These are phyloP conservation scores for Cryptocheilus praepositus DNA, from an alignment of 2,888 invertebrate species.

Conservation along the genomic window DNA sequence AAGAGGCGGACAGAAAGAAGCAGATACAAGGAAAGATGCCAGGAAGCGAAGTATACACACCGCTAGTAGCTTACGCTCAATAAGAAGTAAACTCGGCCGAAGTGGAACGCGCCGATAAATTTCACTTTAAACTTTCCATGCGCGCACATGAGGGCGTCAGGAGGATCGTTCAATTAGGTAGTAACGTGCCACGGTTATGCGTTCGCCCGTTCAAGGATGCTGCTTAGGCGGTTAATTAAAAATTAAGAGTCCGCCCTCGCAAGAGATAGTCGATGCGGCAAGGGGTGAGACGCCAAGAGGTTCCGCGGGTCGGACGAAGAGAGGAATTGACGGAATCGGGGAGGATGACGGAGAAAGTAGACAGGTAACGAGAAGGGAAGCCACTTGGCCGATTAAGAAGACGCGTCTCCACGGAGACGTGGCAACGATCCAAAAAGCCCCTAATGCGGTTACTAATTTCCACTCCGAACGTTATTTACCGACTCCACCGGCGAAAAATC, in stretches of 20 bases:
- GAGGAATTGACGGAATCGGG: not conserved
- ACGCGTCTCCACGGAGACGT: slow-evolving; percentile 29
- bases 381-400: slow-evolving; percentile 24
- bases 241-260: slow-evolving; percentile 51
- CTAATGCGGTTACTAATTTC: slow-evolving; percentile 40
- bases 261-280: slow-evolving; percentile 11
- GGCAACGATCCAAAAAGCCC: slow-evolving; percentile 20
- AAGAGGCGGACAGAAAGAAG: too few species aligned
- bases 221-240: slow-evolving; percentile 52
- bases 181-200: slow-evolving; percentile 48
- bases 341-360: slow-evolving; percentile 12
- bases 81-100: slow-evolving; percentile 40
- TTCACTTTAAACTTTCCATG: slow-evolving; percentile 58
- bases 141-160: slow-evolving; percentile 26
- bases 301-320: too few species aligned
- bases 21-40: too few species aligned
- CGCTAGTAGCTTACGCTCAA: slow-evolving; percentile 31
- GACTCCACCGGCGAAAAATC: slow-evolving; percentile 2
- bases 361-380: not conserved
- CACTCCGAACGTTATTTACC: slow-evolving; percentile 38
- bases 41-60: not conserved
- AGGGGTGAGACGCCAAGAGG: not conserved
- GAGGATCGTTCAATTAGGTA: slow-evolving; percentile 58
- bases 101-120: slow-evolving; percentile 57
- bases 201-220: slow-evolving; percentile 38